Conservation (phyloP, 2,797 vertebrate species). For the Fistularia commersonii region DNA sequence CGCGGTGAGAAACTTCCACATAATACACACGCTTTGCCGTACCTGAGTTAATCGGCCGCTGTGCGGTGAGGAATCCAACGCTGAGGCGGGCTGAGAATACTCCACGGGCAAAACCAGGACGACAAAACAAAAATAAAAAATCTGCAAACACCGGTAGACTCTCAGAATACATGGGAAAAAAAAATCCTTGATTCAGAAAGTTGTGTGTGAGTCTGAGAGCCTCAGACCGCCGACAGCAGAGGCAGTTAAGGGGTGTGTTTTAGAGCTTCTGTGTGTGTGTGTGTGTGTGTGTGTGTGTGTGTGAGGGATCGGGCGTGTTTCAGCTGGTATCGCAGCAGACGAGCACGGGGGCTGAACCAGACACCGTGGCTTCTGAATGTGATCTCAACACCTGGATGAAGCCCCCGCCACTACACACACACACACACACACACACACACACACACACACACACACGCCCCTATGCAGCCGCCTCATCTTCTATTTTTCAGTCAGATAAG, state of each 20-base stretch:
- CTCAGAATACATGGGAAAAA: slow-evolving; percentile 40
- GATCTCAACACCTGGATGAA: slow-evolving; percentile 62
- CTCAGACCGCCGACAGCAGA: slow-evolving; percentile 29
- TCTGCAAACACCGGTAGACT: slow-evolving; percentile 29
- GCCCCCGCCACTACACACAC: slow-evolving; percentile 2
- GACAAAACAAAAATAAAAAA: not conserved
- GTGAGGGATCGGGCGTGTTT: slow-evolving; percentile 55
- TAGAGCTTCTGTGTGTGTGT: slow-evolving; percentile 15
- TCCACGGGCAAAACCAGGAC: slow-evolving; percentile 40
- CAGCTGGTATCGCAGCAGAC: slow-evolving; percentile 45
- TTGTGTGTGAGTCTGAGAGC: slow-evolving; percentile 25
- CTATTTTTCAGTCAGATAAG: too few species aligned
- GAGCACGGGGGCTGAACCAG: slow-evolving; percentile 46
- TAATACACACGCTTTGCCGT: slow-evolving; percentile 30
- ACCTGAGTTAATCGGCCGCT: slow-evolving; percentile 74
- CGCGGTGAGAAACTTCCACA: not conserved
- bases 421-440: not conserved
- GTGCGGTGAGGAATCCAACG: slow-evolving; percentile 76
- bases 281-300: slow-evolving; percentile 26
- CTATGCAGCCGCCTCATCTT: too few species aligned
- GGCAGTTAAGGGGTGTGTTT: slow-evolving; percentile 8
- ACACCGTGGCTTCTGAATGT: slow-evolving; percentile 27
- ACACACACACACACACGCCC: not conserved
- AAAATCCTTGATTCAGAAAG: slow-evolving; percentile 44
- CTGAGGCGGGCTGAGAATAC: slow-evolving; percentile 58